These are phyloP conservation scores for Oophaga pumilio DNA, from an alignment of 2,113 vertebrate genomes.

Conservation along the genomic window DNA sequence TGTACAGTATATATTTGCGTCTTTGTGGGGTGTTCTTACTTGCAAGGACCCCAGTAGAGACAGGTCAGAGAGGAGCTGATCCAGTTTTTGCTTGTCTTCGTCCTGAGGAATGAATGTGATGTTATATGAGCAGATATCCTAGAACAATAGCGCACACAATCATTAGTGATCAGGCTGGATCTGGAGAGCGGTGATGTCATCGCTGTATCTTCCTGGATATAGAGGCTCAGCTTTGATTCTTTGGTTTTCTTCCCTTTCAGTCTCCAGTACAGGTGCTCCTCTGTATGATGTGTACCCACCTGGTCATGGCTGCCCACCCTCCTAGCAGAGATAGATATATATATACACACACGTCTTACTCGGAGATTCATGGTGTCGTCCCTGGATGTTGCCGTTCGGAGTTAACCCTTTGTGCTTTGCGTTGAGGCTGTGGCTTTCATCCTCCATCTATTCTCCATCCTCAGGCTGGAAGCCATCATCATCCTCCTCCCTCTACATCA, in stretches of 20 bases:
- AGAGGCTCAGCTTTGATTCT: too few relatives aligned
- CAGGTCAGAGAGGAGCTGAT: conserved; percentile 38
- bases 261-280: background rate
- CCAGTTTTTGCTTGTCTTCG: conserved; percentile 31
- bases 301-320: background rate
- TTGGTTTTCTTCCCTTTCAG: too few relatives aligned
- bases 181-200: too few relatives aligned
- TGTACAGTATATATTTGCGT: background rate
- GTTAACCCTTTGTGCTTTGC: background rate
- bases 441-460: too few relatives aligned
- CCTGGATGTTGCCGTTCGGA: background rate
- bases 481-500: background rate
- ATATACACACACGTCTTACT: background rate
- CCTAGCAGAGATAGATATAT: background rate
- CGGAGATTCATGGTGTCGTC: background rate
- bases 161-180: too few relatives aligned
- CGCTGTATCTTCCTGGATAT: too few relatives aligned
- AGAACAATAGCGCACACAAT: too few relatives aligned
- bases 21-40: background rate
- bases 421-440: background rate
- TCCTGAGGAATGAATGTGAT: background rate
- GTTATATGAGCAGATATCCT: background rate
- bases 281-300: background rate
- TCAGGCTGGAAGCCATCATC: background rate
- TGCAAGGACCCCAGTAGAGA: conserved; percentile 45